Percentiles rank a stretch among this genome's conserved stretches.
phyloP scores from a whole-genome alignment of 2,888 invertebrate genomes.

The Stenotaenia linearis region DNA sequence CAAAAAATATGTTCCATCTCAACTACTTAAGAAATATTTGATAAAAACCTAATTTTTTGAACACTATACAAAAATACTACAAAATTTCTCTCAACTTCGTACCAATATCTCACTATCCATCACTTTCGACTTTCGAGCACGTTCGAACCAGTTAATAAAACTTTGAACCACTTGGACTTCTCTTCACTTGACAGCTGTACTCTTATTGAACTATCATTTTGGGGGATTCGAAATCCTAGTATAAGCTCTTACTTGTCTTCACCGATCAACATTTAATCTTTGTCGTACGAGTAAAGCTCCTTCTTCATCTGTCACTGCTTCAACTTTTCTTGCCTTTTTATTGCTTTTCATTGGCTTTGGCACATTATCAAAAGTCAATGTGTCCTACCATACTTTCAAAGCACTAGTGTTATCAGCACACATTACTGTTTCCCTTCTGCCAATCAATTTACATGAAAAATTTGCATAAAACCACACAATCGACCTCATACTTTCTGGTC shows the following conservation, averaged over 20 bases:
- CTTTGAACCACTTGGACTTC: not conserved
- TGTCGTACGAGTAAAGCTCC: not conserved
- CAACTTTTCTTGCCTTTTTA: not conserved
- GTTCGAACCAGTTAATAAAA: no score
- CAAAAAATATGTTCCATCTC: no score
- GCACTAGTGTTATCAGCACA: not conserved
- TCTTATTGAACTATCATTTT: not conserved
- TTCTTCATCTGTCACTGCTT: slow-evolving; percentile 19
- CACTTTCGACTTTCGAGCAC: no score
- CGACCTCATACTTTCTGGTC: no score
- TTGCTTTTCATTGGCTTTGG: slow-evolving; percentile 26
- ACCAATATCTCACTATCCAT: no score
- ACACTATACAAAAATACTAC: no score
- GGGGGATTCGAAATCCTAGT: not conserved
- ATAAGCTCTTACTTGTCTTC: slow-evolving; percentile 3
- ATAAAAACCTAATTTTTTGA: no score
- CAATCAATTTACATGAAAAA: not conserved
- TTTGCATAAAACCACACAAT: not conserved
- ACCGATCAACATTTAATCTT: slow-evolving; percentile 4
- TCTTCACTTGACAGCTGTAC: not conserved
- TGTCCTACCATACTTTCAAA: not conserved
- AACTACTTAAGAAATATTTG: no score
- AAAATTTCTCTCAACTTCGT: no score
- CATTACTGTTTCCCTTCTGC: not conserved
- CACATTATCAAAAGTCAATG: slow-evolving; percentile 13